phyloP scores from a whole-genome alignment of 2,888 invertebrate species.

The Microchrysa polita region DNA sequence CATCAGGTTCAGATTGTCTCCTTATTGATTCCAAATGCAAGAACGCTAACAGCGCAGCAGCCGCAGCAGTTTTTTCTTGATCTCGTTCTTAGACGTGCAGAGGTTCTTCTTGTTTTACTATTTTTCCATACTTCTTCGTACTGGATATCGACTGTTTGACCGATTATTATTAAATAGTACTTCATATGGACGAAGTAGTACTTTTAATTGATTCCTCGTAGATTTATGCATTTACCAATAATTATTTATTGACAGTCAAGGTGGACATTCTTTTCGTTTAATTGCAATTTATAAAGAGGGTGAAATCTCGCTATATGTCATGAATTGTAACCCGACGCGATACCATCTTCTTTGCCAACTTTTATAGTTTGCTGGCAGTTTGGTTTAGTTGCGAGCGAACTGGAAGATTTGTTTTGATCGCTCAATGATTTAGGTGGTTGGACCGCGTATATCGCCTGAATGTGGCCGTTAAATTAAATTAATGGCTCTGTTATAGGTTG shows the following conservation, averaged over 20 bases:
- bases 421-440: background rate
- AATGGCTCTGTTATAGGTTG: conserved; percentile 3
- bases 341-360: conserved; percentile 3
- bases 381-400: no score
- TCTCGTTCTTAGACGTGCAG: conserved; percentile 2
- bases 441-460: background rate
- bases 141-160: background rate
- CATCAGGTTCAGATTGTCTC: conserved; percentile 27
- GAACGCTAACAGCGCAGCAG: no score
- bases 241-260: conserved; percentile 34
- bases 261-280: conserved; percentile 19
- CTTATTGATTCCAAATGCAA: conserved; percentile 1
- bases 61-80: background rate
- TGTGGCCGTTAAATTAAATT: conserved; percentile 4
- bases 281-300: conserved; percentile 19
- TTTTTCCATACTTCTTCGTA: background rate
- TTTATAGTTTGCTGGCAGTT: no score
- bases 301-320: conserved; percentile 11
- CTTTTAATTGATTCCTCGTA: conserved; percentile 40
- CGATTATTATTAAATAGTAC: conserved; percentile 21
- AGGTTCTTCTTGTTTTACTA: background rate
- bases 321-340: conserved; percentile 17
- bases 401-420: conserved; percentile 16
- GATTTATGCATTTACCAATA: conserved; percentile 38
- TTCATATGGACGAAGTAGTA: conserved; percentile 31